Evolutionary conservation across 2,888 invertebrate species (phyloP).

Genomic region (Patella caerulea): DNA sequence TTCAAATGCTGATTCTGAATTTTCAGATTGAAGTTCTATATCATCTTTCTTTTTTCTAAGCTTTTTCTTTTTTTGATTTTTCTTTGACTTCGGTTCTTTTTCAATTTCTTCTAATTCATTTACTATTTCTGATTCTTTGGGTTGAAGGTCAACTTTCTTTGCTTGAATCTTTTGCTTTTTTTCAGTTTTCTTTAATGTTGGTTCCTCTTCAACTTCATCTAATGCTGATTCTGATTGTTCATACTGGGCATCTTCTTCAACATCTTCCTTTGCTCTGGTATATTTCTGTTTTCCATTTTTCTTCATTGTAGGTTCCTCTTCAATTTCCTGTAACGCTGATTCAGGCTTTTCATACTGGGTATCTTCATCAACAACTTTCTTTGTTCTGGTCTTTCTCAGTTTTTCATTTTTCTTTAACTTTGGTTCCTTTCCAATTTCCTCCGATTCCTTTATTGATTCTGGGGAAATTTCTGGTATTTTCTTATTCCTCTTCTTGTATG

Average conservation of each 20-base stretch:
- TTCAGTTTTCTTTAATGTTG: neutral
- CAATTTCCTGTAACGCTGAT: too few relatives aligned
- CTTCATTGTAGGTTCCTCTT: too few relatives aligned
- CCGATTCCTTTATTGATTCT: neutral
- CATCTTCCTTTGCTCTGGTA: too few relatives aligned
- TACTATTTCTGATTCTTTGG: neutral
- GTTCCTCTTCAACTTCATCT: neutral
- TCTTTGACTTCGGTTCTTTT: neutral
- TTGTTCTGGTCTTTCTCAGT: neutral
- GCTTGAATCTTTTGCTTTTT: neutral
- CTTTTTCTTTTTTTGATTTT: neutral
- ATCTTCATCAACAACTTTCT: neutral
- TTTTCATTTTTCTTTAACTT: neutral
- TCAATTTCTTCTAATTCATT: neutral
- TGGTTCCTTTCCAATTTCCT: neutral
- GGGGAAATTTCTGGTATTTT: neutral
- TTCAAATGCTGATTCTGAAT: too few relatives aligned
- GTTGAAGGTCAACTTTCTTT: neutral
- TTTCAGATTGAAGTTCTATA: neutral
- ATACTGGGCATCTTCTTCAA: neutral
- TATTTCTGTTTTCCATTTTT: too few relatives aligned
- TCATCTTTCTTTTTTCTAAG: neutral
- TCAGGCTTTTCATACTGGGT: too few relatives aligned
- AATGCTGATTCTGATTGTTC: neutral
- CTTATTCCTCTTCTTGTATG: neutral